Conservation (phyloP, 2,888 invertebrate genomes). For the Orthonychiurus folsomi region DNA sequence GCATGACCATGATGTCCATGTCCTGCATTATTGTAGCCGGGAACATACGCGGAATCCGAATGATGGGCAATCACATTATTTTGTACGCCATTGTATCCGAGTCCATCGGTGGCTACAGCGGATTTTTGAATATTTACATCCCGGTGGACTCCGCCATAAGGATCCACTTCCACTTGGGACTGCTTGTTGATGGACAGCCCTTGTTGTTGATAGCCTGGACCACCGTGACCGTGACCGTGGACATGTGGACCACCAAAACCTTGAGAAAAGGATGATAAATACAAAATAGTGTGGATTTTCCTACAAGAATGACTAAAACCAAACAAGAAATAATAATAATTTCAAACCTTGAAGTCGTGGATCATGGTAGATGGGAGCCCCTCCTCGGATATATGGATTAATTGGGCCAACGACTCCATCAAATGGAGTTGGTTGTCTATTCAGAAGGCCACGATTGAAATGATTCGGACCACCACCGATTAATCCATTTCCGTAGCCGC, state of each 20-base stretch:
- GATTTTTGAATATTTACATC: constrained; percentile 3
- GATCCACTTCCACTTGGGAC: constrained; percentile 2
- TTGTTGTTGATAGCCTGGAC: constrained; percentile 9
- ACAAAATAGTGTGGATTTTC: too few relatives aligned
- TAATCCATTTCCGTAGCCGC: neutral
- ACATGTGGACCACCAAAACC: neutral
- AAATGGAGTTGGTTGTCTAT: neutral
- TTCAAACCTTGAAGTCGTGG: too few relatives aligned
- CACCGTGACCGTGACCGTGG: neutral
- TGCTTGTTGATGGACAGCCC: neutral
- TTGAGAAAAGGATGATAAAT: too few relatives aligned
- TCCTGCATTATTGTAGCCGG: neutral
- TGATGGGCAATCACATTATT: constrained; percentile 7
- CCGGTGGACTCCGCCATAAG: neutral
- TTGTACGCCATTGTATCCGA: constrained; percentile 8
- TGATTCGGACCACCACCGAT: neutral
- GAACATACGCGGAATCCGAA: neutral
- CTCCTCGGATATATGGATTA: neutral
- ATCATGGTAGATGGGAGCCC: too few relatives aligned
- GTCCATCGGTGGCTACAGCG: neutral
- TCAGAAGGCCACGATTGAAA: neutral
- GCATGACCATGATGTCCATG: neutral
- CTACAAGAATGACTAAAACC: too few relatives aligned
- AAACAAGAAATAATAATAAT: too few relatives aligned
- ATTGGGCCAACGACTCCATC: neutral